Evolutionary conservation across 2,888 invertebrate genomes (phyloP), one percentile per base, ranked within the genome.

Genomic region (Dicroscelio sp.): DNA sequence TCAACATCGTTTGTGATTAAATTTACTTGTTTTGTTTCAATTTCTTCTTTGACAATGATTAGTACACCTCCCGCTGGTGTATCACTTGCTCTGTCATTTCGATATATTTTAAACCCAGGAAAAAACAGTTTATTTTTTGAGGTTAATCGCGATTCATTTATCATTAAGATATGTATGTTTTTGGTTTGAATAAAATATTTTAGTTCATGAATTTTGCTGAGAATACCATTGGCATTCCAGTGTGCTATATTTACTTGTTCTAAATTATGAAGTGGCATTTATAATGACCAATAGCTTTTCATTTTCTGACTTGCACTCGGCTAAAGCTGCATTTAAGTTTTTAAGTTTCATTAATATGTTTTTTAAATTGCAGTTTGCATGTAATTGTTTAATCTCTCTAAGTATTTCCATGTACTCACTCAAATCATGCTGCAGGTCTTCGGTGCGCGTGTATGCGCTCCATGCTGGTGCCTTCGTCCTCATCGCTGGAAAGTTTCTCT

Each of bases 1-100:
- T n/a, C n/a, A n/a, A n/a, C n/a, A n/a, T n/a, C n/a, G n/a, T n/a
- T n/a, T n/a, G n/a, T n/a, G n/a, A n/a, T n/a, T n/a, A n/a, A n/a
- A n/a, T n/a, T n/a, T n/a, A n/a, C n/a, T n/a, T n/a, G n/a, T n/a
- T n/a, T n/a, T n/a, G n/a, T n/a, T n/a, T n/a, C n/a, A n/a, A n/a
- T n/a, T n/a, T n/a, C n/a, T n/a, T n/a, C n/a, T n/a, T n/a, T n/a
- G n/a, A n/a, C n/a, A n/a, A n/a, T 43, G 1, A 87, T 25, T 0
- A 90, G 38, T 0, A 88, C 1, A 0, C 87, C 86, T n/a, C 88
- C 86, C 63, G 88, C 86, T 8, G 82, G 75, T 5, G 58, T 8
- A 23, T 48, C 58, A 27, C 76, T 55, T 35, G 85, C 38, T 38
- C n/a, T n/a, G n/a, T 90, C 88, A 23, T 69, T 82, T 67, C 65